Percentiles rank a stretch among this genome's conserved stretches.
These are phyloP conservation scores for Platycheirus albimanus DNA, from an alignment of 2,888 invertebrate species.

Conservation along the genomic window DNA sequence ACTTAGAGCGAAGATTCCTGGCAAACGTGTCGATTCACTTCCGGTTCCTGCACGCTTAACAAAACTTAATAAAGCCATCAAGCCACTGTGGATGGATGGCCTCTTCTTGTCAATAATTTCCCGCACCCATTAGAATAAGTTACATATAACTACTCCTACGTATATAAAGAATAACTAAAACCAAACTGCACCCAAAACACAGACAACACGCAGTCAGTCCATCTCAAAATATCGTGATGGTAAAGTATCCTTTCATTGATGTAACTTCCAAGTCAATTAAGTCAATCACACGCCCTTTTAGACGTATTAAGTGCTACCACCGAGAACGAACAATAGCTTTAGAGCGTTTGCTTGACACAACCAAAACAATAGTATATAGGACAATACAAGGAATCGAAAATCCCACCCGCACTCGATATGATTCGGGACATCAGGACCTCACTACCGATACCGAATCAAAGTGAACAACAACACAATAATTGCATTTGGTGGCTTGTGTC, in stretches of 20 bases:
- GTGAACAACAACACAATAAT: constrained; percentile 72
- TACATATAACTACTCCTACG: too few species aligned
- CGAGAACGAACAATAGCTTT: constrained; percentile 47
- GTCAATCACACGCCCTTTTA: constrained; percentile 83
- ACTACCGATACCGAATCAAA: constrained; percentile 8
- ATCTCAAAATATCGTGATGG: constrained; percentile 39
- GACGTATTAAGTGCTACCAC: constrained; percentile 76
- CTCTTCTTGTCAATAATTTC: constrained; percentile 6
- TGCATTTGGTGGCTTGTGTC: constrained; percentile 71
- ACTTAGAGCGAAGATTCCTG: neutral
- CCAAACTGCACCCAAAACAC: constrained; percentile 45
- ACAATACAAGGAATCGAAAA: constrained; percentile 44
- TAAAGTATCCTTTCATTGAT: constrained; percentile 74
- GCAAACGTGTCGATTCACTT: constrained; percentile 47
- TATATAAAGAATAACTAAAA: constrained; percentile 30
- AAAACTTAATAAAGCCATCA: constrained; percentile 66
- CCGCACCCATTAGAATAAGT: constrained; percentile 53
- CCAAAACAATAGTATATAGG: constrained; percentile 44
- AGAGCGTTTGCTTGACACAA: constrained; percentile 54
- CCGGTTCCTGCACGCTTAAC: constrained; percentile 36
- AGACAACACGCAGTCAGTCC: constrained; percentile 71
- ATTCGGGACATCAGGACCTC: constrained; percentile 8
- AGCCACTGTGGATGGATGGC: constrained; percentile 49
- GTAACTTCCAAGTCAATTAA: constrained; percentile 83
- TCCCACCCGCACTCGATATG: constrained; percentile 64